Conservation (phyloP, 2,797 vertebrate species). For the Molossus alvarezi region DNA sequence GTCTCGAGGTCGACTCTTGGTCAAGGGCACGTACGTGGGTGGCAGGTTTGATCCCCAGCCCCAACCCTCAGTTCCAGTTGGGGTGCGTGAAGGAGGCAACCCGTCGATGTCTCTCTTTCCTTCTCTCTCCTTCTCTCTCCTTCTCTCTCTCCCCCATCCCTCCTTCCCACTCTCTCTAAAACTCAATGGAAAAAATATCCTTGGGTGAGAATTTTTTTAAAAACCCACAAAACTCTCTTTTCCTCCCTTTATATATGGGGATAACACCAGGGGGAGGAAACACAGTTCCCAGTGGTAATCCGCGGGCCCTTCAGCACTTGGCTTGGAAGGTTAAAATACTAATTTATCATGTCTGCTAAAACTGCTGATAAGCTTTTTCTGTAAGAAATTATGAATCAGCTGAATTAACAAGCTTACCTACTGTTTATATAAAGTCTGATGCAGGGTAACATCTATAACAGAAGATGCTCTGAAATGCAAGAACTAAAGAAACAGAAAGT, state of each 20-base stretch:
- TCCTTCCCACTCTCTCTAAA: no score
- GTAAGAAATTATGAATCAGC: conserved; percentile 54
- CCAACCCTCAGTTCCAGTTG: no score
- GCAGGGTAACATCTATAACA: neutral
- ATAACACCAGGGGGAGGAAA: neutral
- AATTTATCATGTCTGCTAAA: conserved; percentile 62
- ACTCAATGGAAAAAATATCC: no score
- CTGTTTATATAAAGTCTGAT: conserved; percentile 25
- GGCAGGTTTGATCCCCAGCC: no score
- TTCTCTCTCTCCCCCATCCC: no score
- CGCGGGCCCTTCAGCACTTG: neutral
- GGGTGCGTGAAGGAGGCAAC: no score
- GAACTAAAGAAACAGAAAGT: conserved; percentile 23
- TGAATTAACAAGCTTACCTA: conserved; percentile 40
- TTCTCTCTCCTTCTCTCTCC: no score
- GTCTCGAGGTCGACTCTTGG: no score
- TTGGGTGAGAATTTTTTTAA: no score
- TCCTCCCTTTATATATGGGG: neutral
- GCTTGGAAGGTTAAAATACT: conserved; percentile 49
- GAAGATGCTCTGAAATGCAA: neutral
- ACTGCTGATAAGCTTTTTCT: conserved; percentile 5
- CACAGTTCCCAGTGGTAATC: neutral
- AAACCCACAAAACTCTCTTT: neutral
- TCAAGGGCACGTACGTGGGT: no score
- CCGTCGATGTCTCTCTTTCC: no score